phyloP scores from a whole-genome alignment of 2,113 vertebrate genomes.

The Oreochromis tanganicae region DNA sequence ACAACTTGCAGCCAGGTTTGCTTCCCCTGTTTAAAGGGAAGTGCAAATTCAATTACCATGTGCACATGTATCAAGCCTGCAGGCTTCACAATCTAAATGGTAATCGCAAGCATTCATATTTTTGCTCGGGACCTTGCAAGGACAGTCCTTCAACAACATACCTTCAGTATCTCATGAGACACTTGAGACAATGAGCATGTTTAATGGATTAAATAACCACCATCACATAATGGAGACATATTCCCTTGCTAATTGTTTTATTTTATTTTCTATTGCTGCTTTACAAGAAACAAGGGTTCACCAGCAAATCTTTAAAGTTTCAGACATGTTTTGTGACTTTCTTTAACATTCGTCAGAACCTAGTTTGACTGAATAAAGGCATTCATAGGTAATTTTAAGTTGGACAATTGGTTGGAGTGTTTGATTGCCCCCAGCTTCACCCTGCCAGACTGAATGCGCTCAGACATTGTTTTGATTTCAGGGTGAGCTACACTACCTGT shows the following conservation, averaged over 20 bases:
- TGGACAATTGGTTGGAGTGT: constrained; percentile 18
- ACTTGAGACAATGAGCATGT: constrained; percentile 28
- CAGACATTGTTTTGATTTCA: constrained; percentile 64
- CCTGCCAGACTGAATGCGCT: constrained; percentile 37
- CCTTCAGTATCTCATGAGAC: constrained; percentile 40
- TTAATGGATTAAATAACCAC: constrained; percentile 23
- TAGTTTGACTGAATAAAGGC: neutral
- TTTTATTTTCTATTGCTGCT: neutral
- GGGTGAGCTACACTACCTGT: constrained; percentile 12
- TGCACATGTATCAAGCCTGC: constrained; percentile 47
- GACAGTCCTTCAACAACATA: constrained; percentile 1
- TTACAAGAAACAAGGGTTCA: neutral
- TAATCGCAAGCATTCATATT: constrained; percentile 57
- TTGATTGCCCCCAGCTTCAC: constrained; percentile 39
- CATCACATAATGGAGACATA: neutral
- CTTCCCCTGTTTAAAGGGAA: constrained; percentile 10
- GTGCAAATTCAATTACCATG: constrained; percentile 64
- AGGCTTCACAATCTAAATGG: constrained; percentile 65
- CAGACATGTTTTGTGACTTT: neutral
- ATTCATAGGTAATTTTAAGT: constrained; percentile 8
- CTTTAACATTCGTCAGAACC: neutral
- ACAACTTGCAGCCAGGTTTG: constrained; percentile 26
- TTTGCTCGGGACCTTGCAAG: neutral
- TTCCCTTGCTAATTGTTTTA: neutral
- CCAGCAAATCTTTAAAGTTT: neutral